Base-by-base conservation (phyloP, 2,113 vertebrate genomes). In the Maccullochella peelii region DNA sequence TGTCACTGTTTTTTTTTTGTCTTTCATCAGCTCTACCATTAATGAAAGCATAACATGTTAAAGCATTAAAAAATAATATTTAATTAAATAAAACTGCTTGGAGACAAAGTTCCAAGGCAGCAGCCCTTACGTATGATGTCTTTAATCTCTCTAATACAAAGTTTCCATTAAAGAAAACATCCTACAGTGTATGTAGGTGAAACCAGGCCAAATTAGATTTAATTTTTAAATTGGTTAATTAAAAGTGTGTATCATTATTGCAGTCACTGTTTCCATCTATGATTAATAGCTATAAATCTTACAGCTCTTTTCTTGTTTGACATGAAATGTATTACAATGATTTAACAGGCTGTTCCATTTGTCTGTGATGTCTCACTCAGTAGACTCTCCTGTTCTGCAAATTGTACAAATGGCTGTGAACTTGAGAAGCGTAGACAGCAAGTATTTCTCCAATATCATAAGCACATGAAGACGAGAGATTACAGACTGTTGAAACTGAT, bases 121-220 rank as follows among this genome's bases (percentile, higher is more conserved):
- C 30, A 73, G 20, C n/a, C 5, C 20, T 69, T 33, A 38, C 5
- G 6, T 18, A 12, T 62, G 16, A 62, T 25, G 33, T 85, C 55
- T 82, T 66, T 70, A 68, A 86, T 82, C 77, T 78, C 74, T 81
- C 62, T 38, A 73, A 81, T 66, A 12, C 67, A 72, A 71, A 49
- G 38, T 84, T 85, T 86, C 65, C 42, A 77, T 78, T 68, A 79
- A 86, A 86, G 47, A 77, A 62, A 88, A 73, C 11, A 30, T 75
- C 30, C 18, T n/a, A n/a, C 52, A 8, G 23, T 40, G 21, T 62
- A 73, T 85, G 40, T 83, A 67, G 86, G 82, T 73, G 79, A 86
- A 44, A 73, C 25, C 10, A n/a, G 10, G 40, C 36, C 33, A 77
- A 63, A 83, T 82, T 76, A 76, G 33, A 83, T 67, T 83, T 3